Conservation (phyloP, 2,888 invertebrate species). For the Habroteleia sp. region DNA sequence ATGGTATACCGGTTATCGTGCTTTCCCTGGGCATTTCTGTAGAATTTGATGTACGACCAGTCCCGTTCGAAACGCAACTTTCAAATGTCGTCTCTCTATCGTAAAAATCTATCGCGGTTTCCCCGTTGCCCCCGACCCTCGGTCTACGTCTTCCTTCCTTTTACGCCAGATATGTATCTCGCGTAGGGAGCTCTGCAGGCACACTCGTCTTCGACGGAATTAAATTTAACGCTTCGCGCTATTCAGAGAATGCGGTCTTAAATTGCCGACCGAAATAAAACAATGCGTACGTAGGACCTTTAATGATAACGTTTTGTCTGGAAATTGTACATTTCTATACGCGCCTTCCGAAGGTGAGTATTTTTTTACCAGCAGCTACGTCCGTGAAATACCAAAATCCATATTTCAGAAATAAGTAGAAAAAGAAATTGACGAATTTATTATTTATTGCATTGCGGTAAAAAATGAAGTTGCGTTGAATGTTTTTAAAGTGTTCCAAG, state of each 20-base stretch:
- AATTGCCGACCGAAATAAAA: slow-evolving; percentile 49
- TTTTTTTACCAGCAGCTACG: too few relatives aligned
- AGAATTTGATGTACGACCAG: slow-evolving; percentile 60
- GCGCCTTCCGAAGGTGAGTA: too few relatives aligned
- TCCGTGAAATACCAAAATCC: too few relatives aligned
- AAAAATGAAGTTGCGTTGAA: too few relatives aligned
- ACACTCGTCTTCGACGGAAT: slow-evolving; percentile 19
- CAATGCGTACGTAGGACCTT: slow-evolving; percentile 28
- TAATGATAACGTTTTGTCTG: slow-evolving; percentile 43
- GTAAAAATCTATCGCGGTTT: slow-evolving; percentile 58
- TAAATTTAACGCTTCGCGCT: slow-evolving; percentile 51
- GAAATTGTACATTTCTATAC: slow-evolving; percentile 21
- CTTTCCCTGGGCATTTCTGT: slow-evolving; percentile 55
- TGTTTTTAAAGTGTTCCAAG: too few relatives aligned
- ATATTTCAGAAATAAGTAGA: too few relatives aligned
- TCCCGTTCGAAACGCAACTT: slow-evolving; percentile 58
- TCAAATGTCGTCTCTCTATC: slow-evolving; percentile 55
- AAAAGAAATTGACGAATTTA: too few relatives aligned
- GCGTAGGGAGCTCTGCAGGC: background rate
- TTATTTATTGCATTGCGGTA: too few relatives aligned
- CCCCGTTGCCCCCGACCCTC: background rate
- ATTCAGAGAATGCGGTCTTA: slow-evolving; percentile 35
- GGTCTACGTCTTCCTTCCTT: slow-evolving; percentile 19
- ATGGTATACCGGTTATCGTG: too few relatives aligned
- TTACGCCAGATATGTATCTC: slow-evolving; percentile 48